Base-by-base conservation (phyloP, 2,113 vertebrate genomes). In the Oreocharis arfaki region DNA sequence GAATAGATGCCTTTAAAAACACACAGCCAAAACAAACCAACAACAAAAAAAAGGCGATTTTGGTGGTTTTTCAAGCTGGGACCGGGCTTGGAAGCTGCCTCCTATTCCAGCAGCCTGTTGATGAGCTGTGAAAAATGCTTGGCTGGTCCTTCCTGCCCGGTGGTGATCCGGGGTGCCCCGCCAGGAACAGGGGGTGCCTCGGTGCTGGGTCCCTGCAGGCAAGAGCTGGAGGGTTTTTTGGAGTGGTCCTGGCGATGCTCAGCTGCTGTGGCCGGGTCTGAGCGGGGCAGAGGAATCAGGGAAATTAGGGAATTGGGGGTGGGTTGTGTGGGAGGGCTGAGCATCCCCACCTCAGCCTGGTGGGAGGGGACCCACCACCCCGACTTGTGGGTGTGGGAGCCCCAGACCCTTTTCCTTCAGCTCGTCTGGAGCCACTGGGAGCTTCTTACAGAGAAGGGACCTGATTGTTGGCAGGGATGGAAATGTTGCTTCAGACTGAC, bases 401-500 rank as follows among this genome's bases (percentile, higher is more conserved):
- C 42, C 42, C 46, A 59, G 22, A 60, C 8, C 30, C 32, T 78
- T 50, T 67, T 65, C 41, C 37, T 75, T 49, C 59, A 35, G 84
- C 64, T 74, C 32, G 1, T 37, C 59, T 4, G 73, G n/a, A 57
- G 50, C 69, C 76, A 70, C n/a, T n/a, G n/a, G n/a, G n/a, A n/a
- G n/a, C n/a, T n/a, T n/a, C n/a, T n/a, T n/a, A n/a, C n/a, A n/a
- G n/a, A n/a, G 73, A 32, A 65, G 68, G 76, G 81, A 56, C 86
- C 69, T 35, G 77, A 3, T 13, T 84, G 67, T 87, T 91, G 91
- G 91, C 87, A 5, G 59, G 26, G 17, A 35, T 8, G 3, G 64
- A 57, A 50, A 22, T 52, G 49, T 85, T 96, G 87, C 77, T 82
- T 89, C 89, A 95, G 73, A 53, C 74, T 92, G 86, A 90, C 88